Conservation (phyloP, 2,113 vertebrate species). For the Hyaena hyaena region DNA sequence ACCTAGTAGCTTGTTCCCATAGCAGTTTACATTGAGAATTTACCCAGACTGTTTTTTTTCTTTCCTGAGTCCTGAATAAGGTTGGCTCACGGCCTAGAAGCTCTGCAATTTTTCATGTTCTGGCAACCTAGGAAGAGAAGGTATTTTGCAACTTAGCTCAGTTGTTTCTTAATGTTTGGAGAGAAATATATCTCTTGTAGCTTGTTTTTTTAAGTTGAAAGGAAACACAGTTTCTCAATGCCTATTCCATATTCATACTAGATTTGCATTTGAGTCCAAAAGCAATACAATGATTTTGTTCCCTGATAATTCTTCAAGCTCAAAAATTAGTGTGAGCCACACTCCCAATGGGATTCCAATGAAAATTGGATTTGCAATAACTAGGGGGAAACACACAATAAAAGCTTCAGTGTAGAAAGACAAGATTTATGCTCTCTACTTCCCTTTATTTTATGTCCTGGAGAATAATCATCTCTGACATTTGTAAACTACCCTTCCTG, state of each 20-base stretch:
- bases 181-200: conserved; percentile 61
- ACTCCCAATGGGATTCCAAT: conserved; percentile 36
- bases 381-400: conserved; percentile 14
- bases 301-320: conserved; percentile 73
- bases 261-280: conserved; percentile 75
- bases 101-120: conserved; percentile 67
- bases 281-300: conserved; percentile 74
- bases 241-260: conserved; percentile 65
- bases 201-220: conserved; percentile 61
- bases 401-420: conserved; percentile 38
- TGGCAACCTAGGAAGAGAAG: conserved; percentile 70
- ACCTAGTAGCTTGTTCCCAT: background rate
- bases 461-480: conserved; percentile 61
- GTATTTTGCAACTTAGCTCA: conserved; percentile 76
- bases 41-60: background rate
- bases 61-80: conserved; percentile 48
- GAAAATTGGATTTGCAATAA: conserved; percentile 61
- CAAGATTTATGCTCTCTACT: conserved; percentile 58
- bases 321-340: conserved; percentile 52
- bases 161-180: conserved; percentile 71
- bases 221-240: conserved; percentile 67
- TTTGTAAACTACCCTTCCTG: conserved; percentile 67
- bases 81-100: conserved; percentile 68
- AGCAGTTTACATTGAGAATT: conserved; percentile 28
- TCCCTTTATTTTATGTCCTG: conserved; percentile 55